Conservation (phyloP, 1,140 invertebrate genomes). For the Hermetia illucens region DNA sequence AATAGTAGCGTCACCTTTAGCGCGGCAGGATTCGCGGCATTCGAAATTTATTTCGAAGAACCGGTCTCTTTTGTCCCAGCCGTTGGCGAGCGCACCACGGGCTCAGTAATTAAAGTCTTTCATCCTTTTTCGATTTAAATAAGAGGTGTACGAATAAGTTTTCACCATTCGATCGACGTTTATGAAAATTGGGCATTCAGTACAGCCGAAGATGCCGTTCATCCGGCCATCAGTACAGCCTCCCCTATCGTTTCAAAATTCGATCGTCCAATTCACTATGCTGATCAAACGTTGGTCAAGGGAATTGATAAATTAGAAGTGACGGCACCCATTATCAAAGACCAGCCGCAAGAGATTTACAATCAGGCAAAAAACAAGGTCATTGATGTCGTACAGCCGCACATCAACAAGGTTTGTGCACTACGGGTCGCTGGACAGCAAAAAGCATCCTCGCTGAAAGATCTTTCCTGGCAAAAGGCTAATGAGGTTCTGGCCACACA, state of each 20-base stretch:
- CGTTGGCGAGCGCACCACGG: no score
- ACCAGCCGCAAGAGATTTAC: constrained; percentile 53
- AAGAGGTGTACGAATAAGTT: no score
- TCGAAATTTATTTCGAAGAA: no score
- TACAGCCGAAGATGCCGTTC: constrained; percentile 49
- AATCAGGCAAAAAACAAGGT: constrained; percentile 53
- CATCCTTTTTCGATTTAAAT: no score
- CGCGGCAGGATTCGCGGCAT: no score
- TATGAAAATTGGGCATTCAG: constrained; percentile 53
- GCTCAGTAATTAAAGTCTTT: no score
- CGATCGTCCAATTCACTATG: constrained; percentile 44
- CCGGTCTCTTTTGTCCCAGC: no score
- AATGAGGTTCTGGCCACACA: constrained; percentile 50
- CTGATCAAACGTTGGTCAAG: constrained; percentile 48
- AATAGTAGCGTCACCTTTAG: no score
- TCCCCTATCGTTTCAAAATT: constrained; percentile 44
- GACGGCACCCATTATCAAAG: constrained; percentile 50
- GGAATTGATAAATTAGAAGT: constrained; percentile 51
- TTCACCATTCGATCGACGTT: no score
- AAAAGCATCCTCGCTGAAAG: constrained; percentile 45
- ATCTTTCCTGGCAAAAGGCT: constrained; percentile 51
- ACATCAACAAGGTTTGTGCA: constrained; percentile 40
- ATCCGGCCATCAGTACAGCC: constrained; percentile 40
- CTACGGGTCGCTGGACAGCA: constrained; percentile 41
- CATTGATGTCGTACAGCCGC: constrained; percentile 42